Conservation (phyloP, 2,797 vertebrate genomes). For the Delichon dasypus region DNA sequence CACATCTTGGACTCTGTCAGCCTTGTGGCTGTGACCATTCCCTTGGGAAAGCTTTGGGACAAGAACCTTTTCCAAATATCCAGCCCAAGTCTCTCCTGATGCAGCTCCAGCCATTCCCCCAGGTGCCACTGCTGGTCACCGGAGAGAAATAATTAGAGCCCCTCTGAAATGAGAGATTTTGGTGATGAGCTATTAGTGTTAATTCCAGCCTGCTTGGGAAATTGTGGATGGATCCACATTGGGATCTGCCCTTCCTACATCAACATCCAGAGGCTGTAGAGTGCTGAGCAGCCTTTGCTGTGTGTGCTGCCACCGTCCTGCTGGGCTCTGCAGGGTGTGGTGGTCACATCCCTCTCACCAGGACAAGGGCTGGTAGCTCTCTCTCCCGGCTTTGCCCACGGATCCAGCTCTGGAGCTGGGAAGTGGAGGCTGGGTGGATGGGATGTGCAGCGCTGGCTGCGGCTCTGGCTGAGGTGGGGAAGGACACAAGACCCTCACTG, state of each 20-base stretch:
- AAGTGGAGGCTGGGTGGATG: neutral
- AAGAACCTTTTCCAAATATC: neutral
- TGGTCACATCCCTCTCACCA: neutral
- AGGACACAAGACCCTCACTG: rapidly evolving
- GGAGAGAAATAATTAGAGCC: neutral
- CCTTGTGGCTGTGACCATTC: neutral
- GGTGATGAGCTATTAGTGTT: neutral
- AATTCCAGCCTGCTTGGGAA: neutral
- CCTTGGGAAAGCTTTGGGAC: neutral
- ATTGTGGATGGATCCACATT: rapidly evolving
- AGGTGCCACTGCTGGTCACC: neutral
- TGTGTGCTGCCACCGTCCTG: rapidly evolving
- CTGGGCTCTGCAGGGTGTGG: neutral
- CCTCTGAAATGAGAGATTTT: neutral
- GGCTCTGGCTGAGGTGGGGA: rapidly evolving
- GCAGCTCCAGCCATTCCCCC: neutral
- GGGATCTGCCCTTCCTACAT: neutral
- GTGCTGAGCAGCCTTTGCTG: too few relatives aligned
- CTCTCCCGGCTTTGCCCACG: rapidly evolving
- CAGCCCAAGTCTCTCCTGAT: neutral
- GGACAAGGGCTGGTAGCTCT: rapidly evolving
- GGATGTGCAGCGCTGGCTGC: neutral
- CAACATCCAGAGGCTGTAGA: neutral
- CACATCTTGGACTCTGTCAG: neutral
- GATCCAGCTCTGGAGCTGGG: neutral